Percentiles rank a stretch among this genome's conserved stretches.
These are phyloP conservation scores for Daubentonia madagascariensis DNA, from an alignment of 2,113 vertebrate genomes.

Conservation along the genomic window DNA sequence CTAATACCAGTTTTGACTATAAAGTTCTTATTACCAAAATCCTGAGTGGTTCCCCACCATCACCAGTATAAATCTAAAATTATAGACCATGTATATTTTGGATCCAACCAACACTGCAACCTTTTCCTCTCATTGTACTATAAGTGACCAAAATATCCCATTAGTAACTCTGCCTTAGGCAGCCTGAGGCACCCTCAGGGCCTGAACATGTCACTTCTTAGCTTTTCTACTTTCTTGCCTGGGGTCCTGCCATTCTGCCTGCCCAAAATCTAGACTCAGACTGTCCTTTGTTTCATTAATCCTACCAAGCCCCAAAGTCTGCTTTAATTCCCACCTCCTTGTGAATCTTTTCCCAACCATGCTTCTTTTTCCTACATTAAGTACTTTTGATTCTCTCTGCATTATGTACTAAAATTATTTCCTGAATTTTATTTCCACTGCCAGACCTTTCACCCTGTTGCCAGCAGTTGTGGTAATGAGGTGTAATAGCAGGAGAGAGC, in stretches of 20 bases:
- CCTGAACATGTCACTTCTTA: neutral
- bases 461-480: neutral
- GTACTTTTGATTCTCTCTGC: neutral
- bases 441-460: neutral
- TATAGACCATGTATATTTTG: neutral
- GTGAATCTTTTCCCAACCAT: neutral
- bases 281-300: neutral
- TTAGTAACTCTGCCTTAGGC: neutral
- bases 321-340: neutral
- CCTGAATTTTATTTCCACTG: neutral
- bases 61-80: neutral
- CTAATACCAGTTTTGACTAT: neutral
- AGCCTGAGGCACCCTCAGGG: too few relatives aligned
- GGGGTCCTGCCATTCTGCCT: neutral
- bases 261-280: neutral
- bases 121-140: neutral
- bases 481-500: neutral
- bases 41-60: neutral
- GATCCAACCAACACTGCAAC: neutral
- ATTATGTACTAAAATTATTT: neutral
- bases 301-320: neutral
- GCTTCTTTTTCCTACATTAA: neutral
- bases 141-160: neutral
- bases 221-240: neutral
- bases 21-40: neutral